Base-by-base conservation (phyloP, 2,888 invertebrate genomes). In the Netelia inedita region DNA sequence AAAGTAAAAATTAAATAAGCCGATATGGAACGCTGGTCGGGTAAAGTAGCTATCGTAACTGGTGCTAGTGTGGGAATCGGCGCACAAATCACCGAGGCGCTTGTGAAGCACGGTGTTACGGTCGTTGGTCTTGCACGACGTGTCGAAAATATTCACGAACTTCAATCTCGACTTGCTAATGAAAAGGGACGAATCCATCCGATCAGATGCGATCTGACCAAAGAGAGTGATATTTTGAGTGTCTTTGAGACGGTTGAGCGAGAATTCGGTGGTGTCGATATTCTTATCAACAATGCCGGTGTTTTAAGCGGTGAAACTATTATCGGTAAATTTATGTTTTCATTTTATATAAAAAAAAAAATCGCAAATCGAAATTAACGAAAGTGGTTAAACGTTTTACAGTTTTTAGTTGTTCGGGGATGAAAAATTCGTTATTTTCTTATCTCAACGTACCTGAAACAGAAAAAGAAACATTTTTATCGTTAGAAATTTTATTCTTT, bases 41-140 rank as follows among this genome's bases (percentile, higher is more conserved):
- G 95, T 87, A 95, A 95, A 89, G 94, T 95, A 0, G 96, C 96
- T 0, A 94, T 96, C 23, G 95, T 96, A 46, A 96, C 96, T 0
- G 96, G 96, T 1, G 95, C 95, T 10, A 96, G 96, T 89, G 93
- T 95, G 0, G 96, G 96, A 1, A 96, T 96, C 69, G 96, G 95
- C 23, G 94, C 94, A 0, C 94, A 94, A 3, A 94, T 94, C 11
- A 92, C 93, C 1, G 88, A 91, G 83, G 93, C 94, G 76, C 91
- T 95, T 46, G 93, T 94, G 0, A 92, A 94, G 59, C 91, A 93
- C 2, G 96, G 95, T 0, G 86, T 96, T 75, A 94, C 93, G 68
- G 96, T 96, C 0, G 94, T 95, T 0, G 95, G 95, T 0, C 92
- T 95, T 87, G 95, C 95, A 0, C 92, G 95, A 71, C 94, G 95